Evolutionary conservation across 1,140 invertebrate genomes (phyloP).

Genomic region (Delia radicum): DNA sequence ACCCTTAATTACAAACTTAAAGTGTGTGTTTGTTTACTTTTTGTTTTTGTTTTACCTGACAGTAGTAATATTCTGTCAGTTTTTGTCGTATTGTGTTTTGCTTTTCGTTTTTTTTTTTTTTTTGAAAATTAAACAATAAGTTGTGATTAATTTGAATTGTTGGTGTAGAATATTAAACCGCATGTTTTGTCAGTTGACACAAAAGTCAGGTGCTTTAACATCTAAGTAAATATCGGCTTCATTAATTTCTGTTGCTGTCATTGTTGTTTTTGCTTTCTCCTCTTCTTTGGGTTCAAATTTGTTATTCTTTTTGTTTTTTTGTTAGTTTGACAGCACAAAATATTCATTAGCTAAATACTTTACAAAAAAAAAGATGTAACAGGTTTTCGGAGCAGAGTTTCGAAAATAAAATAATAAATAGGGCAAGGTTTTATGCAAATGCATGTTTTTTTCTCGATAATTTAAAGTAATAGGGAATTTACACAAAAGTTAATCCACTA

Average conservation of each 20-base stretch:
- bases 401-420: too few species aligned
- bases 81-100: neutral
- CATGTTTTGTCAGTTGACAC: neutral
- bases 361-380: too few species aligned
- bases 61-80: neutral
- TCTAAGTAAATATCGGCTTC: neutral
- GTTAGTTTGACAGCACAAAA: too few species aligned
- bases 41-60: neutral
- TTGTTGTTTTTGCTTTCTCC: neutral
- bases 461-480: too few species aligned
- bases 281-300: neutral
- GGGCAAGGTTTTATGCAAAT: too few species aligned
- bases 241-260: neutral
- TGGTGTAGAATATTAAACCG: neutral
- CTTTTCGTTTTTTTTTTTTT: neutral
- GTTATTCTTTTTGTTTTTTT: neutral
- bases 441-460: too few species aligned
- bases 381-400: too few species aligned
- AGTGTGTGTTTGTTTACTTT: neutral
- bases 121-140: neutral
- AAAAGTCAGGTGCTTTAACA: neutral
- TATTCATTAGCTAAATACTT: too few species aligned
- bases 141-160: slow-evolving; percentile 5
- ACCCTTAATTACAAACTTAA: neutral
- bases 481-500: too few species aligned